Evolutionary conservation across 2,888 invertebrate species (phyloP), one percentile per base, ranked within the genome.

Genomic region (Napeogenes inachia): DNA sequence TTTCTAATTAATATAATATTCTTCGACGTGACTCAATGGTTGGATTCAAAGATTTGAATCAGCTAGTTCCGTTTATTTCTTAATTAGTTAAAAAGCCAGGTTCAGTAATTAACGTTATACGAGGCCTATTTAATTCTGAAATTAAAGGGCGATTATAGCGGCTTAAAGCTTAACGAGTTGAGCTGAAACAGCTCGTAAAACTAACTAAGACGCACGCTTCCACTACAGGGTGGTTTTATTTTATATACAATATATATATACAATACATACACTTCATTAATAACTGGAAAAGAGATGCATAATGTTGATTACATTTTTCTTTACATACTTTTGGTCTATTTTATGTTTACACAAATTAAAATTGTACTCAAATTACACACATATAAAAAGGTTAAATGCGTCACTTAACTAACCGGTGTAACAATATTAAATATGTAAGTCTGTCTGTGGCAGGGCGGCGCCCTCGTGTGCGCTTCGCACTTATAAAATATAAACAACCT

Each of bases 401-500:
- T 42, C 42, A 8, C 42, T 42, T 42, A 42, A 42, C 42, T 42
- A 42, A 42, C 5, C 42, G 42, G 10, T 42, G 10, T 42, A 42
- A 42, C 42, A 42, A 64, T 60, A 65, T 60, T 33, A 58, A 35
- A 32, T 35, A 46, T 66, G 72, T 71, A 65, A 58, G 13, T 56
- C 72, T 69, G 66, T 71, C 66, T 54, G 60, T 8, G 58, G 56
- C 35, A 71, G 73, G 75, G 75, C 76, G 76, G 76, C 76, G 73
- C 73, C 61, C 66, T 65, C 65, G 65, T 76, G 73, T 75, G 73
- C 72, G 76, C 76, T 77, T 76, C 74, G 75, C 75, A 75, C 75
- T 77, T 79, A 74, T 79, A 75, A 80, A 80, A 78, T 80, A 80
- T 81, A 83, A 80, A 82, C 76, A 79, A 65, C 69, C 73, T 75